Conservation (phyloP, 1,140 invertebrate species). For the Arion vulgaris region DNA sequence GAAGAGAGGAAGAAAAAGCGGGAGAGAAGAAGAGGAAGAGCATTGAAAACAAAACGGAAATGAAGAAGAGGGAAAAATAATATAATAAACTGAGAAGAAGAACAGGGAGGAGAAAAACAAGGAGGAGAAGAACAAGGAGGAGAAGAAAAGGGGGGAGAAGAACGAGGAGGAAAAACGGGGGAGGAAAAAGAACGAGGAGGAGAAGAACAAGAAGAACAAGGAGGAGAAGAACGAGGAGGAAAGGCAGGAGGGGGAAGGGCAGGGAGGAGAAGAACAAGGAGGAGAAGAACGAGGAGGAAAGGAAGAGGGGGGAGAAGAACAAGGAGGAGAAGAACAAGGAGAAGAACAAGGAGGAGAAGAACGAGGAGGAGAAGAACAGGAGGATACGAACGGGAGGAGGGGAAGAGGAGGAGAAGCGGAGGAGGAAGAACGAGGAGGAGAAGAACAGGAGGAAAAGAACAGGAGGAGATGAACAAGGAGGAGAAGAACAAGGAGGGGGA, state of each 20-base stretch:
- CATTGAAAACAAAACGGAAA: neutral
- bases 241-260: neutral
- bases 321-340: neutral
- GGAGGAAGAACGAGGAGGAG: neutral
- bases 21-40: neutral
- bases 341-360: neutral
- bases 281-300: neutral
- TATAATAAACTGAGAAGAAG: neutral
- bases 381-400: neutral
- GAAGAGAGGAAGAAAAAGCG: neutral
- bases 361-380: neutral
- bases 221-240: neutral
- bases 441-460: neutral
- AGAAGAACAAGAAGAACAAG: neutral
- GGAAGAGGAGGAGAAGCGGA: neutral
- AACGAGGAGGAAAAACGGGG: neutral
- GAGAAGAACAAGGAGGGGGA: neutral
- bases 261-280: neutral
- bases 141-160: conserved; percentile 1
- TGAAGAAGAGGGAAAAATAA: neutral
- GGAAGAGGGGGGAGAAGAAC: neutral
- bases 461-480: neutral
- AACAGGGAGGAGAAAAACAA: neutral
- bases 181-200: neutral
- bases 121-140: neutral